phyloP scores from a whole-genome alignment of 2,797 vertebrate genomes.

The Mustela erminea region DNA sequence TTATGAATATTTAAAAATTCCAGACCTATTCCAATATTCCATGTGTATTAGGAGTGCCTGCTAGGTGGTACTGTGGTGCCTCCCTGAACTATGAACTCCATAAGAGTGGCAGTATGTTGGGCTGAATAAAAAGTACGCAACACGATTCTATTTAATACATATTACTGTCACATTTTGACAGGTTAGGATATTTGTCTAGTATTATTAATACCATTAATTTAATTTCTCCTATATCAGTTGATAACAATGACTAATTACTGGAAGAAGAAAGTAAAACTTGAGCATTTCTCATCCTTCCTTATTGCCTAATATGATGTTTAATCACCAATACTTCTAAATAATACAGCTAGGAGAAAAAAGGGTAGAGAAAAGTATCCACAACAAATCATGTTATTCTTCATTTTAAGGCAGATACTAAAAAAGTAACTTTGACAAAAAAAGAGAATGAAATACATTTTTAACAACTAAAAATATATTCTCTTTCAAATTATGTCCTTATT shows the following conservation, averaged over 20 bases:
- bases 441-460: conserved; percentile 9
- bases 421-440: conserved; percentile 13
- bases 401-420: background rate
- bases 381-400: background rate
- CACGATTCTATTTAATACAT: background rate
- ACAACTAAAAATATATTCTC: background rate
- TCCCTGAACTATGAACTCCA: background rate
- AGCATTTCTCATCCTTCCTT: background rate
- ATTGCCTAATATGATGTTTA: background rate
- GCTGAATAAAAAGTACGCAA: background rate
- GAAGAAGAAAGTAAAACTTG: background rate
- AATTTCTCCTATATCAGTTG: background rate
- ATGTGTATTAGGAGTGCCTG: background rate
- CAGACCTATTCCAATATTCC: background rate
- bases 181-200: background rate
- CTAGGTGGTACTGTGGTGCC: background rate
- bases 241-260: background rate
- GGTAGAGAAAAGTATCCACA: background rate
- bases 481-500: background rate
- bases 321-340: background rate
- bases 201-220: background rate
- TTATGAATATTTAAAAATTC: background rate
- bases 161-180: background rate
- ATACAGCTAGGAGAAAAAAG: background rate
- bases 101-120: background rate